Evolutionary conservation across 2,797 vertebrate species (phyloP).

Genomic region (Carcharodon carcharias): DNA sequence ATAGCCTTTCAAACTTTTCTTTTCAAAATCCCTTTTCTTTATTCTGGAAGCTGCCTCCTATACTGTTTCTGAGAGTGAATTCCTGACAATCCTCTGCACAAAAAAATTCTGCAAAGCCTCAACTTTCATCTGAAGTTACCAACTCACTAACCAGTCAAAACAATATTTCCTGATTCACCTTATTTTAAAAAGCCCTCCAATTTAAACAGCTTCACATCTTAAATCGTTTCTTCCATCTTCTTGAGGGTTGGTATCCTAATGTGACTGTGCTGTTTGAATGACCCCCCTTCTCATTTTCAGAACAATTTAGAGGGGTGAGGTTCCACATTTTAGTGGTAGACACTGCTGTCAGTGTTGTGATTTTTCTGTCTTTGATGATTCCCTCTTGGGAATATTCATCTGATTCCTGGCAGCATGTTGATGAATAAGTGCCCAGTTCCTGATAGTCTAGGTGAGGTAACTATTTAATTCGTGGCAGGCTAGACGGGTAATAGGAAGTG

Average conservation of each 20-base stretch:
- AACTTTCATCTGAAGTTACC: too few relatives aligned
- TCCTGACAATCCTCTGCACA: not conserved
- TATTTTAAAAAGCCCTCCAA: not conserved
- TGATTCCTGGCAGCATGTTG: not conserved
- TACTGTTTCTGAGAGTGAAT: not conserved
- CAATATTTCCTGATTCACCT: not conserved
- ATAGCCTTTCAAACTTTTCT: not conserved
- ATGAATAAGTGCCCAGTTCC: not conserved
- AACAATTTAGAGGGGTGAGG: not conserved
- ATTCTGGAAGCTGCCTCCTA: not conserved
- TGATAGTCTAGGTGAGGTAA: not conserved
- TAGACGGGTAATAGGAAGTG: not conserved
- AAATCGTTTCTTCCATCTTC: not conserved
- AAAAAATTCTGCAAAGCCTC: too few relatives aligned
- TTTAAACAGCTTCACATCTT: too few relatives aligned
- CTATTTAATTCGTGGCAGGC: not conserved
- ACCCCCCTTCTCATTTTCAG: not conserved
- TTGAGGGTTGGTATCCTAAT: not conserved
- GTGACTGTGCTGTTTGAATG: not conserved
- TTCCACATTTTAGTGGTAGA: not conserved
- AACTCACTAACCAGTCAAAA: too few relatives aligned
- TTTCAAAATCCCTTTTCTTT: not conserved
- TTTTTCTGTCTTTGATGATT: not conserved
- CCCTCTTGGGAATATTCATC: not conserved
- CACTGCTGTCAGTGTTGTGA: not conserved